phyloP scores from a whole-genome alignment of 92 coral and sea anemone species.

The Phenganax subtilis region DNA sequence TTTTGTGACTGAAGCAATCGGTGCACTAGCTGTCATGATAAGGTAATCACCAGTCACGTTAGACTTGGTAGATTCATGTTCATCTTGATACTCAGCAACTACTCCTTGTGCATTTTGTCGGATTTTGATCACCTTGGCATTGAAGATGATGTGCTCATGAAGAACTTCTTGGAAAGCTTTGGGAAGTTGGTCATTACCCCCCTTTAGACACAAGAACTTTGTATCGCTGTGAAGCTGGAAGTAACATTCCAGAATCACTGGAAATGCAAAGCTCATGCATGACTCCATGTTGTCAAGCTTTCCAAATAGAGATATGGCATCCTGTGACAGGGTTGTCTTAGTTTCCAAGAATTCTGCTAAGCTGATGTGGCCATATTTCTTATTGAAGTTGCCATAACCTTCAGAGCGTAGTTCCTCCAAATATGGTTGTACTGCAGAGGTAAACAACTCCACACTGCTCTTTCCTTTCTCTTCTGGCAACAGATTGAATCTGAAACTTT shows the following conservation, averaged over 20 bases:
- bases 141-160: not conserved
- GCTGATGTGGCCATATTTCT: constrained; percentile 2
- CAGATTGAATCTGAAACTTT: not conserved
- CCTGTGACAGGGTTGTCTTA: not conserved
- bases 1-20: not conserved
- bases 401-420: not conserved
- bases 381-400: not conserved
- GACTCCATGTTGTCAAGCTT: not conserved
- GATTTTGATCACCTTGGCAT: not conserved
- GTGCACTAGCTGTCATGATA: constrained; percentile 7
- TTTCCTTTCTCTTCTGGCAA: constrained; percentile 11
- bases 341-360: not conserved
- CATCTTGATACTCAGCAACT: not conserved
- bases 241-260: not conserved
- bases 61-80: not conserved
- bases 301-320: not conserved
- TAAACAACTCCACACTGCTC: not conserved
- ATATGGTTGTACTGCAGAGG: not conserved
- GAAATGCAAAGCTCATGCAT: not conserved
- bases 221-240: not conserved
- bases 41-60: not conserved
- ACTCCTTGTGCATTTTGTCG: not conserved
- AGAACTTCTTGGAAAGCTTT: not conserved
- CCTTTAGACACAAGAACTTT: not conserved
- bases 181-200: not conserved